Evolutionary conservation across 2,113 vertebrate species (phyloP), one percentile per base, ranked within the genome.

Genomic region (Monopterus albus): DNA sequence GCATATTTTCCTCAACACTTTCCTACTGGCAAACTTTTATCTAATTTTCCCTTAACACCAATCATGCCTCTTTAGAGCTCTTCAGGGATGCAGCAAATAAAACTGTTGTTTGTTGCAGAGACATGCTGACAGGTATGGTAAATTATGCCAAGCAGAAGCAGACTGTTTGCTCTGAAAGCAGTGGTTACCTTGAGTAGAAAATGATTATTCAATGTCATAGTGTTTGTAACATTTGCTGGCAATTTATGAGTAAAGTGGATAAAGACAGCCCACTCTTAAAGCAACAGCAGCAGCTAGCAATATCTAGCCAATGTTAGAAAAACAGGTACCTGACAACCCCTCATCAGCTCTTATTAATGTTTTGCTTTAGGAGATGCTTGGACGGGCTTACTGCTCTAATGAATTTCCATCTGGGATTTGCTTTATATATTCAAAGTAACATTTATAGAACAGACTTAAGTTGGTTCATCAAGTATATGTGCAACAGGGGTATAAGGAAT

Each of bases 161-260:
- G 39, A 21, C 36, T 11, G 28, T 60, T 79, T 62, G 26, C 43
- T 14, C 6, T 63, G 59, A 79, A 69, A 62, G 49, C 46, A 36
- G 36, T 20, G 35, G 26, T 58, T 77, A 61, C 39, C 60, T 71
- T 4, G 50, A 66, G 63, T 18, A 11, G 45, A 47, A 75, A 65
- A 79, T 68, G 14, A 74, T 71, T 45, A 60, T 74, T 85, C 66
- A 62, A 28, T 59, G 38, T 33, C 13, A 25, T 13, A 4, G 58
- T 47, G 58, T 43, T 46, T 75, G 51, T 17, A 43, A 42, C 2
- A 43, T 72, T 66, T 79, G 14, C 50, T 65, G 31, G 21, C n/a
- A 61, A 31, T 82, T 82, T 69, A 23, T 5, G 31, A 47, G 63
- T 42, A 67, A 45, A 35, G 7, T 35, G 59, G 40, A 68, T 78